phyloP scores from a whole-genome alignment of 1,140 invertebrate species.

The Drosophila ananassae region DNA sequence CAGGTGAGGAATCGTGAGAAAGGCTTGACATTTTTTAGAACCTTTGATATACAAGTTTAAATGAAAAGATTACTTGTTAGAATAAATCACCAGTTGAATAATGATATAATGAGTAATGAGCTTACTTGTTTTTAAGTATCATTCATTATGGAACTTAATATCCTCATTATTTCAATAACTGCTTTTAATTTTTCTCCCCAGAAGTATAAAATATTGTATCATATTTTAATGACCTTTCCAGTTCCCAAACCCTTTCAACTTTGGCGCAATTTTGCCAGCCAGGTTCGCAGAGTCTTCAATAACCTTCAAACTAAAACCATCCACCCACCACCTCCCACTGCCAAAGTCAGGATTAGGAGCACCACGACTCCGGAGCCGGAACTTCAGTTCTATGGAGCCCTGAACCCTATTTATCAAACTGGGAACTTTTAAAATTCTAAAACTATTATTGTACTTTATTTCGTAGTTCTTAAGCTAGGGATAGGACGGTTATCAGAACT shows the following conservation, averaged over 20 bases:
- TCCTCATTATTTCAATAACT: too few species aligned
- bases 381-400: constrained; percentile 57
- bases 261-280: constrained; percentile 49
- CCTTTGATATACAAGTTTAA: not conserved
- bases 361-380: constrained; percentile 18
- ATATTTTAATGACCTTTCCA: constrained; percentile 1
- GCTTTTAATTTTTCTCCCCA: too few species aligned
- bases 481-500: constrained; percentile 36
- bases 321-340: constrained; percentile 7
- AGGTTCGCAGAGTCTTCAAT: constrained; percentile 23
- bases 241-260: constrained; percentile 28
- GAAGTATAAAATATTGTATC: too few species aligned
- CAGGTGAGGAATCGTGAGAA: constrained; percentile 17
- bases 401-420: constrained; percentile 64
- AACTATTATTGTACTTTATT: constrained; percentile 33
- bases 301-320: constrained; percentile 17
- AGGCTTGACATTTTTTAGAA: too few species aligned
- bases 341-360: constrained; percentile 17
- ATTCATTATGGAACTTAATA: too few species aligned
- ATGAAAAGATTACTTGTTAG: not conserved
- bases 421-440: constrained; percentile 49
- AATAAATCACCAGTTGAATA: too few species aligned
- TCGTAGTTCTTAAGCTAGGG: constrained; percentile 25
- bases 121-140: too few species aligned
- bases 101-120: not conserved